Percentiles rank a stretch among this genome's conserved stretches.
Evolutionary conservation across 1,140 invertebrate species (phyloP).

Genomic region (Drosophila varians): DNA sequence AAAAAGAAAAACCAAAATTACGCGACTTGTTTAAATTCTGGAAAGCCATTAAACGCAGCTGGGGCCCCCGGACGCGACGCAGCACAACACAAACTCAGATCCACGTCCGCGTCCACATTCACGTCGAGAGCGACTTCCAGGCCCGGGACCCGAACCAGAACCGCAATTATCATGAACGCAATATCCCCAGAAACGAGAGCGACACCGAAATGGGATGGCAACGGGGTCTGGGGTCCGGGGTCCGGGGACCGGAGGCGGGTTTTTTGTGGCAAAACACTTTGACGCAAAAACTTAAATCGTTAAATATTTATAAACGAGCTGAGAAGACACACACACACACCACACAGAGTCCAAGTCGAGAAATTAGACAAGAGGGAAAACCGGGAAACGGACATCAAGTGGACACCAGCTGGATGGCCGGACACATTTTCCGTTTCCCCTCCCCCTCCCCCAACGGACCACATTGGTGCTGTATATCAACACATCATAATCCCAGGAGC

Average conservation of each 20-base stretch:
- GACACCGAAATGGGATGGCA: not conserved
- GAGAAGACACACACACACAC: slow-evolving; percentile 16
- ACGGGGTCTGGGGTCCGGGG: not conserved
- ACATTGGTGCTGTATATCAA: slow-evolving; percentile 56
- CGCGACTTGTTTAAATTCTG: slow-evolving; percentile 77
- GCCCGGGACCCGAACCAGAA: slow-evolving; percentile 50
- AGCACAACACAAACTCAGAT: slow-evolving; percentile 10
- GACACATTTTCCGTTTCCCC: not conserved
- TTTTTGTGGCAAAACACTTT: slow-evolving; percentile 43
- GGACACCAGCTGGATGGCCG: slow-evolving; percentile 47
- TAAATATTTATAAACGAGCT: slow-evolving; percentile 74
- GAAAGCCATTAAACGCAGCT: slow-evolving; percentile 79
- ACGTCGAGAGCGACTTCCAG: slow-evolving; percentile 3
- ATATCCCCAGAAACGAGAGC: slow-evolving; percentile 29
- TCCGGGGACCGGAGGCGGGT: not conserved
- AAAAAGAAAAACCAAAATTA: slow-evolving; percentile 63
- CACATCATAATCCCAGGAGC: slow-evolving; percentile 70
- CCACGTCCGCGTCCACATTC: not conserved
- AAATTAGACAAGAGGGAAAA: slow-evolving; percentile 48
- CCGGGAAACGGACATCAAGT: slow-evolving; percentile 39
- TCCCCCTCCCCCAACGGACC: not conserved
- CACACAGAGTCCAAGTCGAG: not conserved
- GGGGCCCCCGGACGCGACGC: slow-evolving; percentile 43
- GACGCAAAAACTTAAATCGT: slow-evolving; percentile 66
- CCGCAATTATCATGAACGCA: slow-evolving; percentile 79